These are phyloP conservation scores for Rhadina sibilatrix DNA, from an alignment of 2,113 vertebrate genomes.

Conservation along the genomic window DNA sequence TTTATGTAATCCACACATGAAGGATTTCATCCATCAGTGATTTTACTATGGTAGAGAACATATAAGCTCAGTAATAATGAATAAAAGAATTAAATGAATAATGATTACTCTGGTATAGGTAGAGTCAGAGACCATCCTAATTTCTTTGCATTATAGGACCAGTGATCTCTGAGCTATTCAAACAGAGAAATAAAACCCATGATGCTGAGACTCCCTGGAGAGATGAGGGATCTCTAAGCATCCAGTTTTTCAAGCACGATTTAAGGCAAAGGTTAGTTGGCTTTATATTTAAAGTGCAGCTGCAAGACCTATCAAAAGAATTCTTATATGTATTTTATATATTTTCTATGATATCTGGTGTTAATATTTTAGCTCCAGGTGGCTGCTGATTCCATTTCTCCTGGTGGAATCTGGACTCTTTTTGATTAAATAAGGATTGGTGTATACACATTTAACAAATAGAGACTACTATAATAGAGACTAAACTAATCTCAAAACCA, in stretches of 20 bases:
- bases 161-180: not conserved
- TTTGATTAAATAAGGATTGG: accelerated
- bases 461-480: not conserved
- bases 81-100: not conserved
- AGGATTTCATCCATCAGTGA: not conserved
- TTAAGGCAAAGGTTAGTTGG: not conserved
- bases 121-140: not conserved
- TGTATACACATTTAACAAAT: not conserved
- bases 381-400: not conserved
- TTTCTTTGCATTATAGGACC: not conserved
- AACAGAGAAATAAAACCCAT: not conserved
- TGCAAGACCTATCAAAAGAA: not conserved
- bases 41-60: not conserved
- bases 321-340: not conserved
- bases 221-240: not conserved
- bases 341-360: not conserved
- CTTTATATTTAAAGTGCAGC: not conserved
- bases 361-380: not conserved
- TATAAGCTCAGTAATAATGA: not conserved
- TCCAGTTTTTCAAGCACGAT: not conserved
- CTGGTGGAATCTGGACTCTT: not conserved
- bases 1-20: not conserved
- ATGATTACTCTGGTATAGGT: not conserved
- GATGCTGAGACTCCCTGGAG: not conserved
- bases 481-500: not conserved